Percentiles rank a stretch among this genome's conserved stretches.
phyloP scores from a whole-genome alignment of 1,140 invertebrate genomes.

The Tyrophagus putrescentiae region DNA sequence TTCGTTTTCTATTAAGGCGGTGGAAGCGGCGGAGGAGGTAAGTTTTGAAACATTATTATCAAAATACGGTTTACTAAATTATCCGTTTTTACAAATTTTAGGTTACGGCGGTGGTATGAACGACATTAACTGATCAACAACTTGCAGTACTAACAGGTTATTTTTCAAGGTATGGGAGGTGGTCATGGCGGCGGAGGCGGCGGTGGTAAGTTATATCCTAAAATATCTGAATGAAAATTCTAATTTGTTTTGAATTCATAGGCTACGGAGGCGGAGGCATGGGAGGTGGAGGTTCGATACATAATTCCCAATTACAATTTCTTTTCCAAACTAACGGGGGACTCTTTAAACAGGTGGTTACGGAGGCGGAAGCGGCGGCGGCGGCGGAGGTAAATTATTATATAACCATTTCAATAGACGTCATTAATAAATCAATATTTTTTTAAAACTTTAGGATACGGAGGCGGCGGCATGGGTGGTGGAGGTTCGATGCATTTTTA shows the following conservation, averaged over 20 bases:
- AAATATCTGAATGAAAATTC: too few relatives aligned
- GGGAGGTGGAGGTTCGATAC: too few relatives aligned
- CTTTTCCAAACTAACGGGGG: background rate
- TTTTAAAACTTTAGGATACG: too few relatives aligned
- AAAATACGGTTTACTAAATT: background rate
- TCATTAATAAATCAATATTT: background rate
- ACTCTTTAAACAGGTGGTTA: too few relatives aligned
- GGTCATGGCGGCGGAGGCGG: constrained; percentile 6
- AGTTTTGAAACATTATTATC: background rate
- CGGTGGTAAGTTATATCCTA: background rate
- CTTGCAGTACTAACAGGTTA: background rate
- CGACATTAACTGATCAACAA: background rate
- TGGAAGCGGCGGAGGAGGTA: background rate
- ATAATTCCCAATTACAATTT: background rate
- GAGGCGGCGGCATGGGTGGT: too few relatives aligned
- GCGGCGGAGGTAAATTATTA: constrained; percentile 5
- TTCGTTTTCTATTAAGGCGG: background rate
- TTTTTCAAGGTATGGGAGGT: background rate
- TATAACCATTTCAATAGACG: too few relatives aligned
- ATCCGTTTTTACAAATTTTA: background rate
- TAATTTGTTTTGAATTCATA: background rate
- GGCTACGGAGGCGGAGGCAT: too few relatives aligned
- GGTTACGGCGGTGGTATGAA: constrained; percentile 1
- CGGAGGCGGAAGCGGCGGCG: background rate
- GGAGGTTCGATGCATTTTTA: too few relatives aligned